Conservation (phyloP, 2,888 invertebrate genomes). For the Branchipolynoe longqiensis region DNA sequence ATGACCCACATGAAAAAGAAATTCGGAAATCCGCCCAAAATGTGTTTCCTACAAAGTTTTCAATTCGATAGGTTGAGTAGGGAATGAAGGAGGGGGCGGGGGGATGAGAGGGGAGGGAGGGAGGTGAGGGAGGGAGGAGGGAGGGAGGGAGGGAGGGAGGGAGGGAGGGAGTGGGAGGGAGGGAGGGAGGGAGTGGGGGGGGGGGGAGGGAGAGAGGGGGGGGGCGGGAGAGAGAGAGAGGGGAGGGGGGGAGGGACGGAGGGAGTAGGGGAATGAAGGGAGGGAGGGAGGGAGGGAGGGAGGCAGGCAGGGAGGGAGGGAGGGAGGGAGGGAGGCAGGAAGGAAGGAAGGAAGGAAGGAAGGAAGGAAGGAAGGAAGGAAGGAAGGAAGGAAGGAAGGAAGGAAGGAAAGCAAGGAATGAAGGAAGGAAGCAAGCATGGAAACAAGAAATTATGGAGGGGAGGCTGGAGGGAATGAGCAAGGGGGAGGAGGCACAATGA, state of each 20-base stretch:
- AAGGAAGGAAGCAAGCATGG: no score
- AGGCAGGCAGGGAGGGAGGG: background rate
- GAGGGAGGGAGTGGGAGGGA: background rate
- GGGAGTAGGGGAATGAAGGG: background rate
- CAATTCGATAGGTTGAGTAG: background rate
- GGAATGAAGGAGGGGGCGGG: background rate
- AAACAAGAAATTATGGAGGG: no score
- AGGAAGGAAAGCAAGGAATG: no score
- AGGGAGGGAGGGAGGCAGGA: background rate
- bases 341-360: background rate
- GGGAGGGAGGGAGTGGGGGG: background rate
- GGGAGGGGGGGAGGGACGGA: background rate
- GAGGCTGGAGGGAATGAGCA: background rate
- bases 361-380: background rate
- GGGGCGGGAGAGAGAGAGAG: background rate
- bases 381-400: background rate
- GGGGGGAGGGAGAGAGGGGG: background rate
- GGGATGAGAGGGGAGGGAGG: background rate
- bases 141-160: background rate
- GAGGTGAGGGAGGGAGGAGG: background rate
- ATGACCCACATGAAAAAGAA: no score
- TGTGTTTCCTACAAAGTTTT: no score
- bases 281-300: conserved; percentile 8
- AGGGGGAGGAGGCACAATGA: background rate
- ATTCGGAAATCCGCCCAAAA: no score